Evolutionary conservation across 2,113 vertebrate species (phyloP).

Genomic region (Hiodon alosoides): DNA sequence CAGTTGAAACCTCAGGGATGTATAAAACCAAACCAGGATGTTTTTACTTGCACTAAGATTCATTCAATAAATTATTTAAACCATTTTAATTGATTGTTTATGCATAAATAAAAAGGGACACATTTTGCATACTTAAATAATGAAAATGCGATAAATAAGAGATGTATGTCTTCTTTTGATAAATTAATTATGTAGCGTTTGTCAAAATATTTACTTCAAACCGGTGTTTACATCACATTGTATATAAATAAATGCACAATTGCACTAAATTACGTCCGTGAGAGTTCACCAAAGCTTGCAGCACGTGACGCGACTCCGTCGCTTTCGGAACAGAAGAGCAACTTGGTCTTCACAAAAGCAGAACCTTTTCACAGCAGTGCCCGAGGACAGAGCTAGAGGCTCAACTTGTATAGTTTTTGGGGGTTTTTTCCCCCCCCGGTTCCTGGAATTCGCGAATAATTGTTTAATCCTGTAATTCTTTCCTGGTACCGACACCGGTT

Average conservation of each 20-base stretch:
- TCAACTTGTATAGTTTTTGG: slow-evolving; percentile 32
- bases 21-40: too few relatives aligned
- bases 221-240: not conserved
- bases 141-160: too few relatives aligned
- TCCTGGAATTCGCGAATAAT: not conserved
- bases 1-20: too few relatives aligned
- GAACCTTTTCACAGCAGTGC: slow-evolving; percentile 25
- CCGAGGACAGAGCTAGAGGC: slow-evolving; percentile 4
- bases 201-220: not conserved
- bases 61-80: too few relatives aligned
- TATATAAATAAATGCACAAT: not conserved
- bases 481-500: slow-evolving; percentile 18
- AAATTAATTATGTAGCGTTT: too few relatives aligned
- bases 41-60: too few relatives aligned
- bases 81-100: too few relatives aligned
- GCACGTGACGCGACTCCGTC: slow-evolving; percentile 39
- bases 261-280: slow-evolving; percentile 4
- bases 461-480: slow-evolving; percentile 14
- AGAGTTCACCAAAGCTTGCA: slow-evolving; percentile 30
- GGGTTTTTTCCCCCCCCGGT: slow-evolving; percentile 17
- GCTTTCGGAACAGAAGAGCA: slow-evolving; percentile 26
- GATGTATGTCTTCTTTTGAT: too few relatives aligned
- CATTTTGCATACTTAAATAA: too few relatives aligned
- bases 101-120: too few relatives aligned
- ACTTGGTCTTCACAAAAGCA: slow-evolving; percentile 29